These are phyloP conservation scores for Drosophila histrio DNA, from an alignment of 2,888 invertebrate genomes.

Conservation along the genomic window DNA sequence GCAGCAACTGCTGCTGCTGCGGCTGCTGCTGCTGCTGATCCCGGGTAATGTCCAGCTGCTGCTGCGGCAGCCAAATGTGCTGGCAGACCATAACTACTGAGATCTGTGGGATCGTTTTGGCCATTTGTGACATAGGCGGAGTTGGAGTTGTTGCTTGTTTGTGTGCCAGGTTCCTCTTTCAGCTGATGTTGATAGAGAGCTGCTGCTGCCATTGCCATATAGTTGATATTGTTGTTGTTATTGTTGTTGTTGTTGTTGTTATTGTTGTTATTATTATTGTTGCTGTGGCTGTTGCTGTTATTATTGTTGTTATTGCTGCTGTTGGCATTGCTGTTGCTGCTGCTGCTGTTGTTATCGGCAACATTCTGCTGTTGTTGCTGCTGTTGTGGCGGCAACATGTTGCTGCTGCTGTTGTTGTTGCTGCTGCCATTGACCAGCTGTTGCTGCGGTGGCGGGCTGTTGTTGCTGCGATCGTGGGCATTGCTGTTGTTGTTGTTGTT, in stretches of 20 bases:
- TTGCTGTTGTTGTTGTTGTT: constrained; percentile 52
- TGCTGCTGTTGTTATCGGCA: constrained; percentile 58
- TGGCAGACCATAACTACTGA: constrained; percentile 79
- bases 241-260: constrained; percentile 68
- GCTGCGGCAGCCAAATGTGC: constrained; percentile 69
- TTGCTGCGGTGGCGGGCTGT: constrained; percentile 79
- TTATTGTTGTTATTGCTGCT: constrained; percentile 46
- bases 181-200: constrained; percentile 82
- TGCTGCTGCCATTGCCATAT: constrained; percentile 79
- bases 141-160: constrained; percentile 63
- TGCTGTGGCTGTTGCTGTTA: constrained; percentile 38
- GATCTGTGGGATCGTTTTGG: constrained; percentile 82
- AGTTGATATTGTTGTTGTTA: constrained; percentile 81
- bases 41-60: constrained; percentile 65
- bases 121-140: constrained; percentile 78
- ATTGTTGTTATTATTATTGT: constrained; percentile 53
- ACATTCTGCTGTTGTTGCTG: constrained; percentile 62
- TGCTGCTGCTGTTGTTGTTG: constrained; percentile 58
- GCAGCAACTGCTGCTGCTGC: constrained; percentile 45
- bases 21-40: constrained; percentile 64
- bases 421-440: constrained; percentile 51
- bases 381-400: constrained; percentile 72
- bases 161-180: constrained; percentile 84
- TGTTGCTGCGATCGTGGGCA: constrained; percentile 83
- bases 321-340: constrained; percentile 53